A percentile compares a stretch with the other conserved stretches of the same genome.
phyloP scores from a whole-genome alignment of 2,888 invertebrate species.

The Vesta saturnalis region DNA sequence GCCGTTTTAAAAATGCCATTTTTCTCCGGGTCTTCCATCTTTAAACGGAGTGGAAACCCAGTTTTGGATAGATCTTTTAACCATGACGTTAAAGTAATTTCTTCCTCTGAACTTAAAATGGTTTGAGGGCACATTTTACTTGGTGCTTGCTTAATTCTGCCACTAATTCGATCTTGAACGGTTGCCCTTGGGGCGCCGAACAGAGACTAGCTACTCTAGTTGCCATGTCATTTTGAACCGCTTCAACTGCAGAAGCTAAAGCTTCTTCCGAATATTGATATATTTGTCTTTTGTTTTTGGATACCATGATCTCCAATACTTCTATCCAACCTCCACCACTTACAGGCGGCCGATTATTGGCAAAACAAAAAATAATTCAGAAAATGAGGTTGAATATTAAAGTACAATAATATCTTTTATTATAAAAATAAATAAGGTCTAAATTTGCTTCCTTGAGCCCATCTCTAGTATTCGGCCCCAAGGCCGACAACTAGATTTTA shows the following conservation, averaged over 20 bases:
- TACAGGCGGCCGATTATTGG: too few relatives aligned
- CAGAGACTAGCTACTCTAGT: not conserved
- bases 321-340: too few relatives aligned
- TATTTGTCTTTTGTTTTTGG: not conserved
- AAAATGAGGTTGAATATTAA: too few relatives aligned
- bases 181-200: not conserved
- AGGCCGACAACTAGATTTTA: too few relatives aligned
- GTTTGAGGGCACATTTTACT: not conserved
- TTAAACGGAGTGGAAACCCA: constrained; percentile 10
- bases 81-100: not conserved
- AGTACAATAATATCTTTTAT: too few relatives aligned
- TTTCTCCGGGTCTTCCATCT: not conserved
- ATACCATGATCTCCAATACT: too few relatives aligned
- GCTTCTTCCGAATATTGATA: not conserved
- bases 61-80: constrained; percentile 10
- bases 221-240: not conserved
- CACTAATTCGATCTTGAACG: not conserved
- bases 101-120: not conserved
- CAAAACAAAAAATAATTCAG: too few relatives aligned
- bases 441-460: too few relatives aligned
- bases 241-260: not conserved
- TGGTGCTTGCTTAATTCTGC: not conserved
- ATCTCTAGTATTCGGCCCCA: too few relatives aligned
- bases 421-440: too few relatives aligned
- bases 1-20: not conserved